A percentile compares a stretch with the other conserved stretches of the same genome.
Conservation (phyloP, 2,113 vertebrate species). For the Melanostigma gelatinosum region DNA sequence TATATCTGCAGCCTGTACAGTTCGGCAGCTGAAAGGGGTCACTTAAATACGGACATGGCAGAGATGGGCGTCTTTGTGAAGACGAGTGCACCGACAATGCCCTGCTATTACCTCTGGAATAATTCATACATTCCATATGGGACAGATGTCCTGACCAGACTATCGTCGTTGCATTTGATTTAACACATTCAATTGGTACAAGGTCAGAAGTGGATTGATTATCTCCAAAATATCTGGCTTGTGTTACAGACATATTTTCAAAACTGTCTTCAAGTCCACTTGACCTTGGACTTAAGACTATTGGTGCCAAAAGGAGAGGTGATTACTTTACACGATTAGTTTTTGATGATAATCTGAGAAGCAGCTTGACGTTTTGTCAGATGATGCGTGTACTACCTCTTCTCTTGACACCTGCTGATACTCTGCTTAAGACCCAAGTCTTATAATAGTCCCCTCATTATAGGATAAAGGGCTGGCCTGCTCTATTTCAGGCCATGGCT, state of each 20-base stretch:
- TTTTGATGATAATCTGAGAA: conserved; percentile 75
- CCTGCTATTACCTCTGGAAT: conserved; percentile 68
- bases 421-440: conserved; percentile 71
- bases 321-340: conserved; percentile 43
- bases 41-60: conserved; percentile 74
- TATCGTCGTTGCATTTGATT: conserved; percentile 30
- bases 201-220: conserved; percentile 51
- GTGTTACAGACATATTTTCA: not conserved
- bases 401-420: conserved; percentile 47
- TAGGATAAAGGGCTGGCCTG: conserved; percentile 73
- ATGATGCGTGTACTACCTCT: conserved; percentile 50
- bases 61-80: conserved; percentile 77
- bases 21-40: conserved; percentile 73
- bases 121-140: conserved; percentile 73
- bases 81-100: conserved; percentile 68
- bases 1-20: conserved; percentile 77
- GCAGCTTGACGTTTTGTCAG: conserved; percentile 71
- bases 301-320: conserved; percentile 48
- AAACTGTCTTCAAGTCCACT: not conserved
- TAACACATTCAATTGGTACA: conserved; percentile 13
- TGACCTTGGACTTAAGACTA: conserved; percentile 47
- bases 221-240: conserved; percentile 28
- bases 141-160: conserved; percentile 61
- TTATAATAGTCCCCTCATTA: conserved; percentile 79
- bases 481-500: conserved; percentile 75